Evolutionary conservation across 2,113 vertebrate species (phyloP).

Genomic region (Pygoscelis adeliae): DNA sequence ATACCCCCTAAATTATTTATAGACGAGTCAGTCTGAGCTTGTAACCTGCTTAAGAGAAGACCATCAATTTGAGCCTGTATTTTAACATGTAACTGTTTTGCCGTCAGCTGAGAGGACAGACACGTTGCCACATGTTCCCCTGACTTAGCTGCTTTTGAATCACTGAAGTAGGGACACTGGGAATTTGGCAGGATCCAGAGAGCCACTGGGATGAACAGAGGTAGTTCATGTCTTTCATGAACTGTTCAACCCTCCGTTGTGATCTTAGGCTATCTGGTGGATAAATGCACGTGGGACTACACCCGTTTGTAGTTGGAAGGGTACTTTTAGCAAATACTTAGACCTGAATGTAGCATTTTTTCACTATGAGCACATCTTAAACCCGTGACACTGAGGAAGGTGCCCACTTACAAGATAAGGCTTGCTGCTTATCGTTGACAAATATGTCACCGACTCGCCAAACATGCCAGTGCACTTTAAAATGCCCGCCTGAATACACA

Average conservation of each 20-base stretch:
- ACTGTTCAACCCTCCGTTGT: neutral
- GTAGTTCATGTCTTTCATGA: neutral
- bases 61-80: neutral
- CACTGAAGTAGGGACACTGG: neutral
- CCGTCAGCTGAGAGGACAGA: neutral
- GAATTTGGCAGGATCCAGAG: neutral
- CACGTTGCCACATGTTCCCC: fast-evolving
- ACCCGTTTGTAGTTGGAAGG: neutral
- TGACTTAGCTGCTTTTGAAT: neutral
- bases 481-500: neutral
- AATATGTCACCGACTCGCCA: fast-evolving
- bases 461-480: neutral
- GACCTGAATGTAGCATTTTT: neutral
- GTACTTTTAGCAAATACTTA: neutral
- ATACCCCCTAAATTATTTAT: neutral
- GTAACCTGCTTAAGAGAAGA: neutral
- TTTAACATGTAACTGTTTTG: neutral
- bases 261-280: neutral
- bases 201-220: neutral
- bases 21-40: neutral
- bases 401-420: neutral
- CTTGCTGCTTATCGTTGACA: neutral
- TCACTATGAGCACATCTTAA: neutral
- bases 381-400: neutral
- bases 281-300: neutral